These are phyloP conservation scores for Apogon talboti DNA, from an alignment of 2,797 vertebrate species.

Conservation along the genomic window DNA sequence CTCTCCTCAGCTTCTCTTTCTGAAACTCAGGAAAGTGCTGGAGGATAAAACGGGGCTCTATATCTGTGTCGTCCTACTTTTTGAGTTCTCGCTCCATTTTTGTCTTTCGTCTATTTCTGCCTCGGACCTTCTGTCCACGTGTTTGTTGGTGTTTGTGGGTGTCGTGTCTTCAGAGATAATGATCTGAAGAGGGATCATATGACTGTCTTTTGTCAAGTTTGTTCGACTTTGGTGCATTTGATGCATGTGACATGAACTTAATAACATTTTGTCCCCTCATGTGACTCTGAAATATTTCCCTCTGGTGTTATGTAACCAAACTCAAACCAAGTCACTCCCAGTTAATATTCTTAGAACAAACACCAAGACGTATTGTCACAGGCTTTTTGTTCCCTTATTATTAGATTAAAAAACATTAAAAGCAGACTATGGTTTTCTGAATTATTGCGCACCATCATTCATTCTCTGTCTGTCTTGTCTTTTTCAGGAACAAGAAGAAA, in stretches of 20 bases:
- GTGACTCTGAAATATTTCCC: slow-evolving; percentile 19
- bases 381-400: background rate
- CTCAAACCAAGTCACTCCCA: slow-evolving; percentile 1
- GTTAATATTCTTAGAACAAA: slow-evolving; percentile 11
- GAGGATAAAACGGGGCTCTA: slow-evolving; percentile 51
- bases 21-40: slow-evolving; percentile 40
- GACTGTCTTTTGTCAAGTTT: slow-evolving; percentile 37
- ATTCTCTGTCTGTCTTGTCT: slow-evolving; percentile 35
- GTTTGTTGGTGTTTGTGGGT: slow-evolving; percentile 43
- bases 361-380: background rate
- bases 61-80: slow-evolving; percentile 77
- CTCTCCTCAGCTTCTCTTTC: slow-evolving; percentile 42
- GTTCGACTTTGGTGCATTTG: slow-evolving; percentile 17
- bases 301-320: slow-evolving; percentile 1
- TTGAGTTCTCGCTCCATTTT: slow-evolving; percentile 55
- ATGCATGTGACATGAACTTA: slow-evolving; percentile 32
- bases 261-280: slow-evolving; percentile 20
- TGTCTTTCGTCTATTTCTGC: slow-evolving; percentile 44
- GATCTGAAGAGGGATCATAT: slow-evolving; percentile 29
- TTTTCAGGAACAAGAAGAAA: slow-evolving; percentile 97
- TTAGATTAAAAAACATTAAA: slow-evolving; percentile 5
- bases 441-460: background rate
- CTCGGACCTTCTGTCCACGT: slow-evolving; percentile 33
- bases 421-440: background rate
- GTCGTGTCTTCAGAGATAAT: slow-evolving; percentile 23